Evolutionary conservation across 2,888 invertebrate genomes (phyloP), one percentile per base, ranked within the genome.

Genomic region (Arctia plantaginis): DNA sequence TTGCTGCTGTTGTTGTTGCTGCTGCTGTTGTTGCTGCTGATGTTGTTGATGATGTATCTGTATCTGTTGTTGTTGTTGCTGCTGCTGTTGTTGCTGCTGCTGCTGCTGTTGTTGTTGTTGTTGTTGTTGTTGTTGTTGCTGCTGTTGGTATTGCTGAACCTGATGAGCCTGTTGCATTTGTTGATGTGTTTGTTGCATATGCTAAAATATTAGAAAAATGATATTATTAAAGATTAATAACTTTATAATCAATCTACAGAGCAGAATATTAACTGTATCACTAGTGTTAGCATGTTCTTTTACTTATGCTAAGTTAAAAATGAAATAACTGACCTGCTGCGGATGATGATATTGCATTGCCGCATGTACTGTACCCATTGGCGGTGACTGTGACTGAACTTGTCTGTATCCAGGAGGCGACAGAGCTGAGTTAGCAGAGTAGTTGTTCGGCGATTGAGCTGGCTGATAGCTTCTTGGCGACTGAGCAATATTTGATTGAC

Each of bases 331-430:
- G 89, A 95, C 96, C 92, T 95, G 96, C 80, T 95, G 95, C 23
- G 92, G 89, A 83, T 94, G 94, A 87, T 95, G 95, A 77, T 95
- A 95, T 81, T 95, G 96, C 93, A 96, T 93, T 62, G 93, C 88
- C 62, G 92, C 92, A 88, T 95, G 95, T n/a, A 94, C 96, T 82
- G 92, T 90, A 72, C 91, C 92, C 93, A 95, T 95, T 13, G 96
- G 95, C 65, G 96, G 96, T 10, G 95, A 94, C 82, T 96, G 96
- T 23, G 94, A 89, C 75, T 92, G 95, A 72, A 95, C 94, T 88
- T 95, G 95, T 88, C 95, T 93, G 85, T 94, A 95, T 70, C 92
- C 96, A 59, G 96, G 96, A 23, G 97, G 96, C 77, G 96, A 96
- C 77, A 96, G 92, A 71, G 96, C 96, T 78, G 96, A 94, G 84